A percentile compares a stretch with the other conserved stretches of the same genome.
Evolutionary conservation across 2,113 vertebrate species (phyloP).

Genomic region (Saimiri boliviensis): DNA sequence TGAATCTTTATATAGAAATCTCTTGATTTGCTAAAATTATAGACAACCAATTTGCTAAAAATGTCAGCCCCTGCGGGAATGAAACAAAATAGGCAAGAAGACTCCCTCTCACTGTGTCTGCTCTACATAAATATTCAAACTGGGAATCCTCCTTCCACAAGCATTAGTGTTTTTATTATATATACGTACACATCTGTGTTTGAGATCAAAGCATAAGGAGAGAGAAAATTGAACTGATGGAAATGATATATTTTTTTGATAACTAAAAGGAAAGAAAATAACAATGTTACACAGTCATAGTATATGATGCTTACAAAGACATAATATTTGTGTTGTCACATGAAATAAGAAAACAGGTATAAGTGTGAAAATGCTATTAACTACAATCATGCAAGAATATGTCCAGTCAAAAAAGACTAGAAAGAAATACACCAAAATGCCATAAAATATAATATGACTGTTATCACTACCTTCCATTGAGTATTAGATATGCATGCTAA

Average conservation of each 20-base stretch:
- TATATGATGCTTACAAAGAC: background rate
- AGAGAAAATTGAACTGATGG: background rate
- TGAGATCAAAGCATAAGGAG: background rate
- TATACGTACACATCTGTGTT: background rate
- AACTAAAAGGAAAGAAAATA: slow-evolving; percentile 37
- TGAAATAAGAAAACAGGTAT: background rate
- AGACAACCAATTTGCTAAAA: background rate
- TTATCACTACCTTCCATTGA: background rate
- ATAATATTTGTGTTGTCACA: background rate
- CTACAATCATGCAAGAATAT: background rate
- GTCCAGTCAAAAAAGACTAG: background rate
- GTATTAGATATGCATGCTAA: background rate
- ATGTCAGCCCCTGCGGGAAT: background rate
- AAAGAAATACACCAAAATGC: background rate
- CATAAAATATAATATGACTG: background rate
- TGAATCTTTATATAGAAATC: background rate
- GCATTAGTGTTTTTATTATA: background rate
- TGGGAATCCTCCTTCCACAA: background rate
- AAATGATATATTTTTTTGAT: background rate
- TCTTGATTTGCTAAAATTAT: background rate
- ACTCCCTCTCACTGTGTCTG: background rate
- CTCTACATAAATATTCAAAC: background rate
- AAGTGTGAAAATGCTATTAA: background rate
- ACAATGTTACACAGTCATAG: background rate
- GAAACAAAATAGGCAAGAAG: background rate